Conservation (phyloP, 2,113 vertebrate species). For the Thomomys bottae region DNA sequence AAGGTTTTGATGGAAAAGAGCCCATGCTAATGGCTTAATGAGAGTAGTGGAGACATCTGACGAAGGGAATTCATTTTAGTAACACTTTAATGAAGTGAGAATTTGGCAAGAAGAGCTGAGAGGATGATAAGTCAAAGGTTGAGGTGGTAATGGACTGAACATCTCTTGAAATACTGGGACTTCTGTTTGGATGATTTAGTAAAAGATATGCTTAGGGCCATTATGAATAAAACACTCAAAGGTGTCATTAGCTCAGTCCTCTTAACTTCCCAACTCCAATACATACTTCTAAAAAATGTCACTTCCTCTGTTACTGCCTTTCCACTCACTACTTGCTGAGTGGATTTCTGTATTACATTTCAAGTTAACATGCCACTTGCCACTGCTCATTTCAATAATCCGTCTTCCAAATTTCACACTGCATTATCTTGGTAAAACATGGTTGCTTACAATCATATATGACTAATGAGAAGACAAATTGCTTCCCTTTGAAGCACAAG, state of each 20-base stretch:
- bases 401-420: background rate
- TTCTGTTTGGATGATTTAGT: slow-evolving; percentile 71
- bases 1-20: slow-evolving; percentile 59
- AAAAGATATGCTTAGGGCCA: slow-evolving; percentile 69
- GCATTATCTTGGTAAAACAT: slow-evolving; percentile 48
- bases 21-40: slow-evolving; percentile 74
- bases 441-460: background rate
- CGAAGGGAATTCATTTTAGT: slow-evolving; percentile 68
- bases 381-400: background rate
- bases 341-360: background rate
- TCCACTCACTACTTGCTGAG: background rate
- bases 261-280: background rate
- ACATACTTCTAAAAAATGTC: slow-evolving; percentile 20
- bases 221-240: slow-evolving; percentile 52
- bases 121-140: slow-evolving; percentile 70
- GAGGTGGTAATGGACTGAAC: slow-evolving; percentile 74
- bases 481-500: background rate
- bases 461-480: background rate
- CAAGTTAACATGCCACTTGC: background rate
- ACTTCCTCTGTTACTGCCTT: slow-evolving; percentile 33
- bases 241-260: slow-evolving; percentile 67
- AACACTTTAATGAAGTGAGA: slow-evolving; percentile 74
- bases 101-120: slow-evolving; percentile 67
- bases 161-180: slow-evolving; percentile 68
- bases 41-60: slow-evolving; percentile 64